Percentiles rank a stretch among this genome's conserved stretches.
These are phyloP conservation scores for Aphaenogaster floridana DNA, from an alignment of 1,140 invertebrate genomes.

Conservation along the genomic window DNA sequence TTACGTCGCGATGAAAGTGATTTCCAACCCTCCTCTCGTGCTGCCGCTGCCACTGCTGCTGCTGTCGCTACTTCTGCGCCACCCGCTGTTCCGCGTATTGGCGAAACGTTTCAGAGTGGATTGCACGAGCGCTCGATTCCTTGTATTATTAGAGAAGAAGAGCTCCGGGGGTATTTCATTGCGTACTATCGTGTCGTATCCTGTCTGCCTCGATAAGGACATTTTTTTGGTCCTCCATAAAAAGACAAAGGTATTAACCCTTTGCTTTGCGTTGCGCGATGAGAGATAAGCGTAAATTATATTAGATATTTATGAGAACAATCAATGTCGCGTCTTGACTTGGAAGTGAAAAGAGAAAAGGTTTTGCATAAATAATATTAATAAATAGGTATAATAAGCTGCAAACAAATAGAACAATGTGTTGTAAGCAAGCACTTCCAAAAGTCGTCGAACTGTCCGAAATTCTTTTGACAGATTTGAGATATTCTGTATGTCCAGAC, in stretches of 20 bases:
- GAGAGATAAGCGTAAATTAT: background rate
- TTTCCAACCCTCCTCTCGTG: constrained; percentile 73
- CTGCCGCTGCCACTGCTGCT: constrained; percentile 20
- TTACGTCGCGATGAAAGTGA: constrained; percentile 84
- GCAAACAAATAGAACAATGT: background rate
- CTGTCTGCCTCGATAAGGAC: constrained; percentile 19
- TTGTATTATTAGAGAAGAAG: constrained; percentile 62
- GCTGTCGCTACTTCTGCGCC: constrained; percentile 39
- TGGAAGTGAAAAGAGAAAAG: background rate
- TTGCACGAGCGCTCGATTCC: constrained; percentile 62
- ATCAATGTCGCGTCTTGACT: background rate
- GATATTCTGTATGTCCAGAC: background rate
- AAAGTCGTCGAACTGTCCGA: background rate
- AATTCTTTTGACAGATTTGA: background rate
- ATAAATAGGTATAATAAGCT: background rate
- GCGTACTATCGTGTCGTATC: background rate
- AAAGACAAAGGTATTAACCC: constrained; percentile 8
- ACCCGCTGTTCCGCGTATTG: constrained; percentile 55
- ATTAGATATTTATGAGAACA: background rate
- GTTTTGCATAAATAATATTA: background rate
- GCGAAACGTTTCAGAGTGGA: constrained; percentile 59
- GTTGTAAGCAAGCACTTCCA: background rate
- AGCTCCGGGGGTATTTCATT: constrained; percentile 21
- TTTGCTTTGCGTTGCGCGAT: background rate
- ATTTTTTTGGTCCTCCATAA: background rate